Evolutionary conservation across 1,140 invertebrate genomes (phyloP).

Genomic region (Akabosia matsudoensis): DNA sequence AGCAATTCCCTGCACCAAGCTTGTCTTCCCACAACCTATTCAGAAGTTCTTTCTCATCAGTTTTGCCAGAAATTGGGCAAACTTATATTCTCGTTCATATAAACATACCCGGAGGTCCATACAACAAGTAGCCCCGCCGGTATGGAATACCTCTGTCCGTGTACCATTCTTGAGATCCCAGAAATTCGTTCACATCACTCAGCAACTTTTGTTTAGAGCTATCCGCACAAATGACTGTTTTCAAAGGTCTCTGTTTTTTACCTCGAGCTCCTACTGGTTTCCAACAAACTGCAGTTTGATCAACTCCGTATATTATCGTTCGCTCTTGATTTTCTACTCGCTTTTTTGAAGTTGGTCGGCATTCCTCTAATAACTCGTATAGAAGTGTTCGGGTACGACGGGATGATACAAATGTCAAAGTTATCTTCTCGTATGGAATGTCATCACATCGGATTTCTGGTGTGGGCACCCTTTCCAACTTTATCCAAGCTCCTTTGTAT

Average conservation of each 20-base stretch:
- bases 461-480: background rate
- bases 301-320: background rate
- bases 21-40: slow-evolving; percentile 3
- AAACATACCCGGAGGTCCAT: slow-evolving; percentile 33
- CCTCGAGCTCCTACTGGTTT: background rate
- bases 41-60: too few relatives aligned
- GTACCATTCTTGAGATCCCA: slow-evolving; percentile 28
- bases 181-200: slow-evolving; percentile 32
- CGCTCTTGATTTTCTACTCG: background rate
- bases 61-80: too few relatives aligned
- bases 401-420: background rate
- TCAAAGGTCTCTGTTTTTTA: slow-evolving; percentile 13
- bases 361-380: background rate
- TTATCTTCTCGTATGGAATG: background rate
- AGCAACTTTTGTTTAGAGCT: background rate
- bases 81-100: too few relatives aligned
- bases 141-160: slow-evolving; percentile 26
- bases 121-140: slow-evolving; percentile 29
- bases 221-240: slow-evolving; percentile 18
- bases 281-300: slow-evolving; percentile 11
- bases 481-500: background rate
- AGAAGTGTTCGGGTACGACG: background rate
- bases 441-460: background rate
- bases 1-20: slow-evolving; percentile 1
- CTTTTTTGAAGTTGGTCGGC: background rate